Evolutionary conservation across 2,888 invertebrate genomes (phyloP), one percentile per base, ranked within the genome.

Genomic region (Lobophora halterata): DNA sequence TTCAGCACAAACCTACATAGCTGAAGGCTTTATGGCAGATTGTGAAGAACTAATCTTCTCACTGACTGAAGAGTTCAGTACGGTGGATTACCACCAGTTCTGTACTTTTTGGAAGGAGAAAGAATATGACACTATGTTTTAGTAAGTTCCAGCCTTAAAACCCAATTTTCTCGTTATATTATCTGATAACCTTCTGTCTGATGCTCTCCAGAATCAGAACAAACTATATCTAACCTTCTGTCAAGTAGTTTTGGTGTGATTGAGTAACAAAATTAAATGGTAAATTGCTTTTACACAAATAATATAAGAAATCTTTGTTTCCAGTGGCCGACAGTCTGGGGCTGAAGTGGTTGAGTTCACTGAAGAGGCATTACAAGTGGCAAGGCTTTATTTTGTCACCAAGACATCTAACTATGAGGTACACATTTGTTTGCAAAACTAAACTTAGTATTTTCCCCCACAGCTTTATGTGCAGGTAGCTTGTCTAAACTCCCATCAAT

Each of bases 311-410:
- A n/a, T 20, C 0, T 20, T 8, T 9, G 11, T 13, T 67, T 67
- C 5, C 50, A 83, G 82, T 21, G 72, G 66, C 1, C 58, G 82
- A 44, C 26, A 53, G 1, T 58, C 71, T 1, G 64, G 69, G 1
- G 61, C 76, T 1, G 86, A 87, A 52, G 49, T 83, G 37, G 82
- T 76, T 0, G 86, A 87, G 33, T 40, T 85, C 0, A 71, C 79
- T 0, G 86, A 87, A 34, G 86, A 87, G 33, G 49, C 73, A 0
- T 24, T 87, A 0, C 61, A 67, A 2, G 60, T 78, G 10, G 82
- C 78, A 0, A 85, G 85, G 42, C 55, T 64, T 16, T 78, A 75
- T 37, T 71, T 87, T 75, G 41, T 82, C 1, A 59, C 65, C 0
- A 58, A 73, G 3, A 71, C 73, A 0, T 58, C 57, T 10, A 76